Conservation (phyloP, 2,113 vertebrate genomes). For the Nesoenas mayeri region DNA sequence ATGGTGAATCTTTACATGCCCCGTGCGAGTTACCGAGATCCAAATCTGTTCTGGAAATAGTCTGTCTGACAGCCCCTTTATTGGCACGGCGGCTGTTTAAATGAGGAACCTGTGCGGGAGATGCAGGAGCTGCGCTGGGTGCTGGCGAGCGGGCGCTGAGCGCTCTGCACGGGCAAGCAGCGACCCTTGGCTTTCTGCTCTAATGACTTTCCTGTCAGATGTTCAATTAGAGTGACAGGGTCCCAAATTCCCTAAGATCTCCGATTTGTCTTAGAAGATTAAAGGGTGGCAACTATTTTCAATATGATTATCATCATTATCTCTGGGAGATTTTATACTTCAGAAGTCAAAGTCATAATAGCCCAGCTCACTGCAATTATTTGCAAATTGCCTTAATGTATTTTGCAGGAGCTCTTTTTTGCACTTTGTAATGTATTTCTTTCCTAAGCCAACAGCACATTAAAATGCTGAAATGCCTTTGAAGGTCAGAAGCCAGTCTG, state of each 20-base stretch:
- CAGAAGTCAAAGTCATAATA: conserved; percentile 64
- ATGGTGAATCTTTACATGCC: neutral
- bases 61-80: neutral
- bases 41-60: neutral
- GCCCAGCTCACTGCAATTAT: conserved; percentile 56
- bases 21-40: neutral
- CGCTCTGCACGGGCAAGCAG: neutral
- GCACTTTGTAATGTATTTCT: conserved; percentile 68
- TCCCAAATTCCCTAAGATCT: conserved; percentile 1
- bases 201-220: conserved; percentile 36
- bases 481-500: neutral
- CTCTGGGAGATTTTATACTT: conserved; percentile 62
- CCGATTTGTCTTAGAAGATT: conserved; percentile 57
- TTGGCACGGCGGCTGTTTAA: neutral
- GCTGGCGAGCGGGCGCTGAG: neutral
- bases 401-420: conserved; percentile 60
- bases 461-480: neutral
- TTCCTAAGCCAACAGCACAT: conserved; percentile 16
- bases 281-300: conserved; percentile 65
- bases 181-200: conserved; percentile 4
- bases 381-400: conserved; percentile 70
- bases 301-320: conserved; percentile 67
- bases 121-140: neutral
- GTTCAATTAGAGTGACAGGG: neutral
- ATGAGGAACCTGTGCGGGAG: neutral